phyloP scores from a whole-genome alignment of 2,113 vertebrate genomes.

The Psilopsiagon aymara region DNA sequence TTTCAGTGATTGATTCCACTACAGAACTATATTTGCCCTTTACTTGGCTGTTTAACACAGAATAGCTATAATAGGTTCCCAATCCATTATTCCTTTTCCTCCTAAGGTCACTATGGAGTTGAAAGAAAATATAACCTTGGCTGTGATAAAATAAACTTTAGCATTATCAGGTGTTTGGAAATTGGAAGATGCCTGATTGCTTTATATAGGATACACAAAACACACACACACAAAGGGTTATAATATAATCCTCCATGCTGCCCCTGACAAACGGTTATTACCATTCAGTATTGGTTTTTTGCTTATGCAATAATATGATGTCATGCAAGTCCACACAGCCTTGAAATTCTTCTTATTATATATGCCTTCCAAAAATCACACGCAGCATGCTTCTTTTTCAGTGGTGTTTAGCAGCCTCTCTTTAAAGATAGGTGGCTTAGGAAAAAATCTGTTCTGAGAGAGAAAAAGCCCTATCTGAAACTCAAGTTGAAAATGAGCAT shows the following conservation, averaged over 20 bases:
- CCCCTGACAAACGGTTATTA: slow-evolving; percentile 52
- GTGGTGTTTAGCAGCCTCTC: neutral
- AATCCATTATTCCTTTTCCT: slow-evolving; percentile 51
- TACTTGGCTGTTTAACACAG: slow-evolving; percentile 50
- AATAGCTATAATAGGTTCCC: slow-evolving; percentile 67
- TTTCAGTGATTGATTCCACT: slow-evolving; percentile 63
- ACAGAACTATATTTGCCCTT: slow-evolving; percentile 69
- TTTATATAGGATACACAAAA: slow-evolving; percentile 30
- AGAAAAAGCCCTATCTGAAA: neutral
- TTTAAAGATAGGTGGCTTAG: slow-evolving; percentile 27
- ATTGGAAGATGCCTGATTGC: slow-evolving; percentile 57
- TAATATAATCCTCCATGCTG: neutral
- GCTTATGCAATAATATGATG: slow-evolving; percentile 50
- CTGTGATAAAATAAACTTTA: slow-evolving; percentile 68
- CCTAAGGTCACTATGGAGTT: slow-evolving; percentile 61
- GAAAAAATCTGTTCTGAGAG: neutral
- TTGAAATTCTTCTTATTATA: slow-evolving; percentile 44
- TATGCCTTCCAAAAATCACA: neutral
- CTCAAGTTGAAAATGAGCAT: neutral
- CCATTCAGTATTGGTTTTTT: slow-evolving; percentile 30
- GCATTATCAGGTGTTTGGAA: slow-evolving; percentile 53
- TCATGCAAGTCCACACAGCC: slow-evolving; percentile 33
- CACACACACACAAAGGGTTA: neutral
- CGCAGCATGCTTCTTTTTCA: neutral
- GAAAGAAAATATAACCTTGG: slow-evolving; percentile 61